A percentile compares a stretch with the other conserved stretches of the same genome.
These are phyloP conservation scores for Endomychus coccineus DNA, from an alignment of 2,888 invertebrate genomes.

Conservation along the genomic window DNA sequence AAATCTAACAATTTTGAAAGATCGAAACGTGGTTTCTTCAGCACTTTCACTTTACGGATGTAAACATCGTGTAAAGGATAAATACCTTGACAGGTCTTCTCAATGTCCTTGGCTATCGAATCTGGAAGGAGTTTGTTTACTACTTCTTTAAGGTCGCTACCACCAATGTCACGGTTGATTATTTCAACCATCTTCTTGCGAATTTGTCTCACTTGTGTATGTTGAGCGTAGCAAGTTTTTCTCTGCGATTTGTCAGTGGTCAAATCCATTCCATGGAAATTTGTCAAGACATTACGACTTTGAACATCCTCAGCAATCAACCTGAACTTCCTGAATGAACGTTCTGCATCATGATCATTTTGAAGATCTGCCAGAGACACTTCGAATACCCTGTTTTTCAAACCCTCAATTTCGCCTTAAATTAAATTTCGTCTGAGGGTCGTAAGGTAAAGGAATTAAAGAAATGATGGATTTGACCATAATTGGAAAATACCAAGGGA, in stretches of 20 bases:
- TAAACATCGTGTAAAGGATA: constrained; percentile 98
- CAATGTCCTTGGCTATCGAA: constrained; percentile 98
- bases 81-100: constrained; percentile 93
- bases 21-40: constrained; percentile 98
- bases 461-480: too few species aligned
- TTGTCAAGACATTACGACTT: constrained; percentile 91
- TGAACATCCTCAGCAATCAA: constrained; percentile 98
- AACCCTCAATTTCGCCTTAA: too few species aligned
- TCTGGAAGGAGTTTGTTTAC: constrained; percentile 96
- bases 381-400: constrained; percentile 97
- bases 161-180: constrained; percentile 84
- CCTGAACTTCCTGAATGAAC: constrained; percentile 97
- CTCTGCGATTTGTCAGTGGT: constrained; percentile 98
- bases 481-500: too few species aligned
- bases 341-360: constrained; percentile 91
- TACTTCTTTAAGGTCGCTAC: constrained; percentile 89
- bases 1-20: constrained; percentile 90
- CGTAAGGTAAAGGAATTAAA: too few species aligned
- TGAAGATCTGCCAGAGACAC: constrained; percentile 96
- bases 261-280: constrained; percentile 99
- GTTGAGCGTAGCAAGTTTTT: too few species aligned
- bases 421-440: too few species aligned
- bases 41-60: constrained; percentile 96
- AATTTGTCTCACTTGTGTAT: constrained; percentile 80
- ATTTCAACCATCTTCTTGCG: constrained; percentile 98